A percentile compares a stretch with the other conserved stretches of the same genome.
These are phyloP conservation scores for Poeciliopsis prolifica DNA, from an alignment of 2,113 vertebrate genomes.

Conservation along the genomic window DNA sequence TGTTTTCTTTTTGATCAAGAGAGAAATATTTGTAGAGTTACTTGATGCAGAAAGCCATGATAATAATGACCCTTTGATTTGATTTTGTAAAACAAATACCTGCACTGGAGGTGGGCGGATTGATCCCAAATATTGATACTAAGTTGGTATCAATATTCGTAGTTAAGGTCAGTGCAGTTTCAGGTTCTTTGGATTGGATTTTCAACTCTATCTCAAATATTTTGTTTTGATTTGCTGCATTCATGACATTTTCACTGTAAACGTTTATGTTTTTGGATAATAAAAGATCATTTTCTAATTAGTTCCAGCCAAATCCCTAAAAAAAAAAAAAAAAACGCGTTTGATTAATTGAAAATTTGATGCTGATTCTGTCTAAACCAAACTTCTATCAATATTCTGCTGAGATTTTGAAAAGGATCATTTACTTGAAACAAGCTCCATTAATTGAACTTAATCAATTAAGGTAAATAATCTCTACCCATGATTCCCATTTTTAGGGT, in stretches of 20 bases:
- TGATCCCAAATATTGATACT: too few species aligned
- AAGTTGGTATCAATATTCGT: too few species aligned
- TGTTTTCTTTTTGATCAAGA: too few species aligned
- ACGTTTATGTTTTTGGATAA: not conserved
- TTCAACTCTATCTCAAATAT: too few species aligned
- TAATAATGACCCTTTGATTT: too few species aligned
- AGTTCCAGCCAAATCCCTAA: not conserved
- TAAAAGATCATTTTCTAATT: not conserved
- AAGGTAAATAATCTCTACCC: not conserved
- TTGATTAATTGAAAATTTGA: not conserved
- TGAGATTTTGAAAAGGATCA: not conserved
- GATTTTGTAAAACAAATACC: too few species aligned
- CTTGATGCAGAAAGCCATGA: too few species aligned
- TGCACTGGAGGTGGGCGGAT: too few species aligned
- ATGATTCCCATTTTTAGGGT: slow-evolving; percentile 52
- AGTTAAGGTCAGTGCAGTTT: too few species aligned
- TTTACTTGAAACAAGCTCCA: too few species aligned
- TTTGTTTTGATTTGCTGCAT: not conserved
- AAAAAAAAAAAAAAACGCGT: not conserved
- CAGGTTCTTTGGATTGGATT: too few species aligned
- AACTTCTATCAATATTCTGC: not conserved
- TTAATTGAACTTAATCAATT: not conserved
- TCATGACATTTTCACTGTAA: not conserved
- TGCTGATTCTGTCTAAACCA: not conserved
- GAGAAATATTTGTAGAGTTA: too few species aligned